Percentiles rank a stretch among this genome's conserved stretches.
Conservation (phyloP, 2,797 vertebrate species). For the Cryptoblepharus egeriae region DNA sequence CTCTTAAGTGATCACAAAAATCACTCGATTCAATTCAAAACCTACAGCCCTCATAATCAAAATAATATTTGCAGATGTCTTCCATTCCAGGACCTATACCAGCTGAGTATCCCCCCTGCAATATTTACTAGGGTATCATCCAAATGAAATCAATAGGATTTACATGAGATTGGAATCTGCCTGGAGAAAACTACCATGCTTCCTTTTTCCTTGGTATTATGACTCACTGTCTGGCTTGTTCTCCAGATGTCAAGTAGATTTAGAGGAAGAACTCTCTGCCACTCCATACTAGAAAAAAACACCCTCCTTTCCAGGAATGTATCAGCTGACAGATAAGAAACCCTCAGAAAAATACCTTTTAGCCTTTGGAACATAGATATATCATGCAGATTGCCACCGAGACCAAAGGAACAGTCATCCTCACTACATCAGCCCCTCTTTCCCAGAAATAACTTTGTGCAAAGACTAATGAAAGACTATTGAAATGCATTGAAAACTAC, state of each 20-base stretch:
- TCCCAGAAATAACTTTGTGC: neutral
- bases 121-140: no score
- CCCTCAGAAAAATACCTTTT: neutral
- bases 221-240: slow-evolving; percentile 4
- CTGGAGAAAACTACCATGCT: neutral
- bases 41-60: neutral
- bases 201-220: neutral
- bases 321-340: neutral
- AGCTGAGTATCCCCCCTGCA: no score
- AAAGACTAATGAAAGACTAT: neutral
- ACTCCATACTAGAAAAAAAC: neutral
- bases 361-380: neutral
- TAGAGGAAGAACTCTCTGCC: neutral
- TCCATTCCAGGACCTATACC: neutral
- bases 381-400: neutral
- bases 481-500: neutral
- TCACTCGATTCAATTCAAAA: neutral
- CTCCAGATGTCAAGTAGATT: neutral
- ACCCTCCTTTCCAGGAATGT: neutral
- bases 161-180: neutral
- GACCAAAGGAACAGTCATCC: neutral
- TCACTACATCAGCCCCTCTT: no score
- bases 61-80: neutral
- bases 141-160: neutral
- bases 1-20: no score